A percentile compares a stretch with the other conserved stretches of the same genome.
phyloP scores from a whole-genome alignment of 2,113 vertebrate species.

The Hemiscyllium ocellatum region DNA sequence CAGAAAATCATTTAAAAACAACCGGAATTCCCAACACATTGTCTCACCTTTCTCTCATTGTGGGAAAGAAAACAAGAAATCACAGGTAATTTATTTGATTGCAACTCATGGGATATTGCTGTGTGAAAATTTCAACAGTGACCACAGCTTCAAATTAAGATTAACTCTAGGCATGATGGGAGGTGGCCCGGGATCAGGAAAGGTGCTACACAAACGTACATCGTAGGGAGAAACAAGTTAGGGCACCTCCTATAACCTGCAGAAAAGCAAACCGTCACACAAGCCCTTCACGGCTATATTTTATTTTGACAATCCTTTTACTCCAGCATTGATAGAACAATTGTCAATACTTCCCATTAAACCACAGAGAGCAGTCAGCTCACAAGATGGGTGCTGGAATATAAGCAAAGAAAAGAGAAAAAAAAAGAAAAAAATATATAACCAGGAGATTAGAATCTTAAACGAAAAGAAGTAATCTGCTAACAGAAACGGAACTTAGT shows the following conservation, averaged over 20 bases:
- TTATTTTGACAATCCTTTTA: not conserved
- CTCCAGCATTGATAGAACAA: no score
- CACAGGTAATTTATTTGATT: not conserved
- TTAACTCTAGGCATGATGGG: no score
- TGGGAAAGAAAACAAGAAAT: not conserved
- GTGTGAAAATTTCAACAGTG: no score
- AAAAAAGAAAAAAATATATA: no score
- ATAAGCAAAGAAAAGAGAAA: no score
- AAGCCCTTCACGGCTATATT: not conserved
- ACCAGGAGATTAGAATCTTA: no score
- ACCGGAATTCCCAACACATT: not conserved
- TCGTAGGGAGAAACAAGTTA: not conserved
- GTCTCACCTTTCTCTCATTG: not conserved
- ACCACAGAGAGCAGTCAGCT: not conserved
- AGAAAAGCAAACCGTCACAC: not conserved
- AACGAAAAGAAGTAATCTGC: not conserved
- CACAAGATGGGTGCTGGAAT: no score
- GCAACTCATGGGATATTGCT: not conserved
- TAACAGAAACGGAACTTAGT: not conserved
- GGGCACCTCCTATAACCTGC: not conserved
- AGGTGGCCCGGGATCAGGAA: not conserved
- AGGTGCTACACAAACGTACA: not conserved
- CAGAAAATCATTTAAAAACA: not conserved
- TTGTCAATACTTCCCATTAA: not conserved
- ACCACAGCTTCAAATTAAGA: not conserved